Base-by-base conservation (phyloP, 2,113 vertebrate genomes). In the Chionis minor region DNA sequence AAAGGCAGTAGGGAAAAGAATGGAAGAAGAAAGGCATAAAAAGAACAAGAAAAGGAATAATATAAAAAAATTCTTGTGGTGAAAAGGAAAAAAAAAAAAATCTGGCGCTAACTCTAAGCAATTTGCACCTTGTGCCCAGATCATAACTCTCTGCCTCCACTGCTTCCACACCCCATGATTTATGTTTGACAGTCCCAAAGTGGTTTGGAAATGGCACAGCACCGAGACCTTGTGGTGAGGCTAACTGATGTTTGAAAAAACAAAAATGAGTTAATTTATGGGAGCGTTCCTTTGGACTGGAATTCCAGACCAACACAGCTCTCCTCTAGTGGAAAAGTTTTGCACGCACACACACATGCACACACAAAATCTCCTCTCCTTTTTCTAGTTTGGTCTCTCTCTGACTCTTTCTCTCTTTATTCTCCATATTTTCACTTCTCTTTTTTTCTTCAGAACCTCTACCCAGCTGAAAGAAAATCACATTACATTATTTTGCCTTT, bases 101-200 rank as follows among this genome's bases (percentile, higher is more conserved):
- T 18, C 89, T 94, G 94, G 95, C 87, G 72, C 78, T 97, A 96
- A 97, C 94, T 93, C 86, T 22, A 7, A 86, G 96, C 94, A 97
- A 97, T 97, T 97, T 96, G 94, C 96, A 97, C 95, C 96, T 97
- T 95, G 69, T 91, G 95, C 93, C 94, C 92, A 58, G 91, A 88
- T 84, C 96, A 58, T 96, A 97, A 96, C 87, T 97, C 85, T 96
- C 91, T 71, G 69, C 78, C 86, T 90, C 56, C 82, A 23, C 10
- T 33, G 84, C 93, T 93, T 73, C 95, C 94, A 88, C 75, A 91
- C 86, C 73, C 89, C 86, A 6, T 94, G 96, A 97, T 97, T 97
- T 96, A 97, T 26, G 94, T 63, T 72, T 74, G 87, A 85, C 82
- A 81, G 93, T 32, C 95, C 95, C 96, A 90, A n/a, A 81, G 92